Conservation (phyloP, 2,113 vertebrate genomes). For the Corythaixoides concolor region DNA sequence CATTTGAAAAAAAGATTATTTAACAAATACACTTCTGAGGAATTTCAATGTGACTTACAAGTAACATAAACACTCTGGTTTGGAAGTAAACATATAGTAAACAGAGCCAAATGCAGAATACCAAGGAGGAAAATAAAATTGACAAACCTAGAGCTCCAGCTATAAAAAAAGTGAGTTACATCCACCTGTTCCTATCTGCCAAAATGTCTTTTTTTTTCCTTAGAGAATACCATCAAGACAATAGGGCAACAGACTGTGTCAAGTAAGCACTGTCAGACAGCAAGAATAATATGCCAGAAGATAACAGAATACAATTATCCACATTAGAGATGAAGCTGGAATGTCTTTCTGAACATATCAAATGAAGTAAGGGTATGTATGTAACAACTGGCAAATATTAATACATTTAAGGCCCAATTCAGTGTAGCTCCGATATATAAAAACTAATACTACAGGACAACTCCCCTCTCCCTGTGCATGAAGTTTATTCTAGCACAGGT, state of each 20-base stretch:
- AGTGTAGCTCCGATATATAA: background rate
- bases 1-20: background rate
- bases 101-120: background rate
- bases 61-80: background rate
- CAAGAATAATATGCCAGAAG: background rate
- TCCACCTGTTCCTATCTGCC: background rate
- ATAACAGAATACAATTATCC: background rate
- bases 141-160: background rate
- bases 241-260: background rate
- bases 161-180: background rate
- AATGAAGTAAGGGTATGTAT: background rate
- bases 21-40: background rate
- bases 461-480: rapidly evolving
- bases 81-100: background rate
- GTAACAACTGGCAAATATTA: background rate
- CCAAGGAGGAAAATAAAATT: background rate
- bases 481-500: background rate
- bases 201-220: background rate
- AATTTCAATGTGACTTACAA: background rate
- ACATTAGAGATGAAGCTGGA: background rate
- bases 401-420: background rate
- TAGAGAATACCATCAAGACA: background rate
- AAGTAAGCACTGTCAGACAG: background rate
- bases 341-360: background rate
- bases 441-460: background rate